phyloP scores from a whole-genome alignment of 2,113 vertebrate genomes.

The Acanthisitta chloris region DNA sequence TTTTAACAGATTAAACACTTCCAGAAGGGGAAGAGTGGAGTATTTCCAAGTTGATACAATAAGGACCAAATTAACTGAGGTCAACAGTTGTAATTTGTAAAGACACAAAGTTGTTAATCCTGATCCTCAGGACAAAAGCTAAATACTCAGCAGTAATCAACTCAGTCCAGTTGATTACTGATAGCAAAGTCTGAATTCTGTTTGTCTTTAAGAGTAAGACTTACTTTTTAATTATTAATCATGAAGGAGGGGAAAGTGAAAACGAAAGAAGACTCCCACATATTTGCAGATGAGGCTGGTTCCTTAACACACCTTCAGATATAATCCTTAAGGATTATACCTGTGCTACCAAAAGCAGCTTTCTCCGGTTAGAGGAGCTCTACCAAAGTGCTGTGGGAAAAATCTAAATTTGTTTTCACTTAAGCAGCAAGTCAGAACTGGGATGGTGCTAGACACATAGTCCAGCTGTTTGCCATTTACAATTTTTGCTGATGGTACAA shows the following conservation, averaged over 20 bases:
- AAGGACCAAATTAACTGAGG: constrained; percentile 4
- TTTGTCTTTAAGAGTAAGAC: background rate
- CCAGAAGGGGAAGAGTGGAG: background rate
- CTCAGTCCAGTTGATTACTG: background rate
- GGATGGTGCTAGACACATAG: background rate
- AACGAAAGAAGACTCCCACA: background rate
- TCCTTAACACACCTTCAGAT: background rate
- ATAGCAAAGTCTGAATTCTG: background rate
- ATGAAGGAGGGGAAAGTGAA: background rate
- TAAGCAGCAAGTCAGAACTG: background rate
- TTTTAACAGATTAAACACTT: constrained; percentile 34
- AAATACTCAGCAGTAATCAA: background rate
- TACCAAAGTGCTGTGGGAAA: background rate
- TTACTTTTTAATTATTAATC: background rate
- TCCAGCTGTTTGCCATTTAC: constrained; percentile 25
- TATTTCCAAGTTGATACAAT: background rate
- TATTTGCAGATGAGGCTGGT: background rate
- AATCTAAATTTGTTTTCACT: background rate
- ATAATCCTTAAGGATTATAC: background rate
- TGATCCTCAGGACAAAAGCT: background rate
- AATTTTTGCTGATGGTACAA: background rate
- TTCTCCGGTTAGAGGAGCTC: background rate
- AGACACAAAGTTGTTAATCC: background rate
- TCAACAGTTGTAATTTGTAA: background rate
- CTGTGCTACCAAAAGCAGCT: background rate